phyloP scores from a whole-genome alignment of 1,140 invertebrate species.

The Drosophila elegans region DNA sequence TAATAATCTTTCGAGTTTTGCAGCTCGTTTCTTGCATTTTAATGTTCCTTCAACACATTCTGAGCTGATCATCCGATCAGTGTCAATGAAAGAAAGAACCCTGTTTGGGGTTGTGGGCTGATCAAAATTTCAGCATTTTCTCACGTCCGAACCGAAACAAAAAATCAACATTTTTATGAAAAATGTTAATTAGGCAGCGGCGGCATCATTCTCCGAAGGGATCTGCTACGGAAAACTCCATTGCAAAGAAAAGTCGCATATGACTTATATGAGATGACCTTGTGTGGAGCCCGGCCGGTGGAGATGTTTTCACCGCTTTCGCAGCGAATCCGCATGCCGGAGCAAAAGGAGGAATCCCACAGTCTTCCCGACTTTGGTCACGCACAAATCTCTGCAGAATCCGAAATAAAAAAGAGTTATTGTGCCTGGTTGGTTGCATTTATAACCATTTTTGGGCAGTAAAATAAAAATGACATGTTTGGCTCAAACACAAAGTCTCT shows the following conservation, averaged over 20 bases:
- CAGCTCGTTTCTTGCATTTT: slow-evolving; percentile 71
- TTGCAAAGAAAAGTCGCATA: background rate
- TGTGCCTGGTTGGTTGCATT: slow-evolving; percentile 47
- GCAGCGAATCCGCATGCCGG: slow-evolving; percentile 52
- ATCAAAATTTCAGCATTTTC: slow-evolving; percentile 52
- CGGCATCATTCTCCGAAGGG: slow-evolving; percentile 9
- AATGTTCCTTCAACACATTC: slow-evolving; percentile 38
- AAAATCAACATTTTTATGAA: slow-evolving; percentile 41
- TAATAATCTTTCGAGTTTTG: slow-evolving; percentile 47
- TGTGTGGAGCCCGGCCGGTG: slow-evolving; percentile 1
- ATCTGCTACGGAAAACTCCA: background rate
- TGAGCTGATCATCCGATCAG: slow-evolving; percentile 10
- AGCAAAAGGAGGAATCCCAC: slow-evolving; percentile 6
- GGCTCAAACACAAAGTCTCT: slow-evolving; percentile 63
- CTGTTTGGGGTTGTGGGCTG: slow-evolving; percentile 22
- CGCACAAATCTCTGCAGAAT: slow-evolving; percentile 67
- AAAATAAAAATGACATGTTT: slow-evolving; percentile 82
- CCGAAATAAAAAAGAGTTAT: slow-evolving; percentile 53
- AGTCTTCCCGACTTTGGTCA: slow-evolving; percentile 54
- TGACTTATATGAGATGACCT: slow-evolving; percentile 8
- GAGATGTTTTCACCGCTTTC: slow-evolving; percentile 32
- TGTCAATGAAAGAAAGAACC: slow-evolving; percentile 1
- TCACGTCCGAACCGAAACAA: slow-evolving; percentile 59
- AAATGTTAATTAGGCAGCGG: slow-evolving; percentile 63
- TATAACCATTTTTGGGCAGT: slow-evolving; percentile 76